Evolutionary conservation across 2,113 vertebrate genomes (phyloP), one percentile per base, ranked within the genome.

Genomic region (Passer domesticus): DNA sequence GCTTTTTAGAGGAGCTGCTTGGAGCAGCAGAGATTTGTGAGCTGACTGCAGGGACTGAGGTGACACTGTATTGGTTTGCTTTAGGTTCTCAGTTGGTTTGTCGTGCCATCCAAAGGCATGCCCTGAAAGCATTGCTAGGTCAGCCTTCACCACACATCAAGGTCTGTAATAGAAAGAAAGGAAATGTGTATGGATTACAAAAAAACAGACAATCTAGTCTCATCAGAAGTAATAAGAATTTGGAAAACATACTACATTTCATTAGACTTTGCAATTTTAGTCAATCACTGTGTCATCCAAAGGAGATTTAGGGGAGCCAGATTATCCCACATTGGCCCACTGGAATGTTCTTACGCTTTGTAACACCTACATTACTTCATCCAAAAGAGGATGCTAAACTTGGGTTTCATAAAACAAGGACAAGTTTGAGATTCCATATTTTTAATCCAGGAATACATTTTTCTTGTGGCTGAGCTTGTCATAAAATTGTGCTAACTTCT

Each of bases 41-140:
- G 56, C 37, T 78, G 52, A 27, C 66, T 72, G 66, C 33, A 31
- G 44, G 50, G 50, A 25, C 63, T 79, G 58, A 46, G 33, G 28
- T 44, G 46, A 24, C 0, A 2, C 52, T 30, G 7, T 19, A 3
- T 7, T 56, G 49, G 37, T 60, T 63, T 15, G 1, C 21, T 27
- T 55, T n/a, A 27, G 33, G 35, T 50, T 93, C 52, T 30, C 31
- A 25, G 19, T 10, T 75, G 28, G 70, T 56, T 83, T 88, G 19
- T 44, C 0, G 0, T 55, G 16, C n/a, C 31, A 21, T 75, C 20
- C 27, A 43, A n/a, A 86, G 60, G 50, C 37, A 22, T 6, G 9
- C 14, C 6, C 60, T 62, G 64, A 70, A 73, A 68, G 27, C 58
- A 13, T 5, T 73, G 63, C 13, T 52, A 20, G 82, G 60, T 70